Conservation (phyloP, 2,888 invertebrate species). For the Nephrotoma flavescens region DNA sequence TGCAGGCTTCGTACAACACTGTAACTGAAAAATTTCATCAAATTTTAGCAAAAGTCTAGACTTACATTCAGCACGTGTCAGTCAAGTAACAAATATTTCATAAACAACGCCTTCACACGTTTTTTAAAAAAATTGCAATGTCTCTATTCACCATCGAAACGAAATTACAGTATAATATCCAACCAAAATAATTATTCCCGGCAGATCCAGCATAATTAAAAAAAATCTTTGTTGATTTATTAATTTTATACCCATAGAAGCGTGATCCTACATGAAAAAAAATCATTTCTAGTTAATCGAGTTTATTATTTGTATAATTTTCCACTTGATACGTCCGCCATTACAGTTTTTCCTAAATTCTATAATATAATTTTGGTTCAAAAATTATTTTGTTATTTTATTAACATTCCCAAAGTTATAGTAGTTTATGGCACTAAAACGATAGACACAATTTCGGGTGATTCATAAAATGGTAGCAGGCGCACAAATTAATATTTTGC, state of each 20-base stretch:
- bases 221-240: not conserved
- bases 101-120: not conserved
- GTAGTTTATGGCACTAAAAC: not conserved
- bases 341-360: not conserved
- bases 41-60: not conserved
- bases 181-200: not conserved
- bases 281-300: not conserved
- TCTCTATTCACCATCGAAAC: not conserved
- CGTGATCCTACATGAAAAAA: not conserved
- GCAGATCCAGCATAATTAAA: not conserved
- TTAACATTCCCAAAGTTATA: too few species aligned
- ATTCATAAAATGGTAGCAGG: not conserved
- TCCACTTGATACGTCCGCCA: not conserved
- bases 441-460: not conserved
- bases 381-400: not conserved
- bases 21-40: not conserved
- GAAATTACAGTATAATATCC: not conserved
- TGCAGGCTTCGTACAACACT: too few species aligned
- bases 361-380: not conserved
- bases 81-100: not conserved
- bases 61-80: not conserved
- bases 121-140: not conserved
- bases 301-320: not conserved
- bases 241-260: not conserved
- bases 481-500: not conserved